Percentiles rank a stretch among this genome's conserved stretches.
phyloP scores from a whole-genome alignment of 2,888 invertebrate genomes.

The Eupithecia tripunctaria region DNA sequence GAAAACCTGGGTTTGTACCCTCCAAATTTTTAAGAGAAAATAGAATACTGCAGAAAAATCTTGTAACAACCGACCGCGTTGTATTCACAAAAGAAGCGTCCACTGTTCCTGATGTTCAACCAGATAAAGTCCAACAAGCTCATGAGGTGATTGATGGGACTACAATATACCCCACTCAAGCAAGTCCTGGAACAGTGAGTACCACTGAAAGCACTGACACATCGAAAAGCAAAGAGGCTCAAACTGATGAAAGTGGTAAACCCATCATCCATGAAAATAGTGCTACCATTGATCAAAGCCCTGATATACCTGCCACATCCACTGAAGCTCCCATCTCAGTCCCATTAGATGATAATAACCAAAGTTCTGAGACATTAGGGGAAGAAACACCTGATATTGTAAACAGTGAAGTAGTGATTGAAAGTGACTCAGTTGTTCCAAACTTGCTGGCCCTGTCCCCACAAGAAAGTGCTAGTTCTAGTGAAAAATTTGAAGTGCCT shows the following conservation, averaged over 20 bases:
- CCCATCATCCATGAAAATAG: conserved; percentile 14
- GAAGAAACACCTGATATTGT: conserved; percentile 12
- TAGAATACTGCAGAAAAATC: conserved; percentile 75
- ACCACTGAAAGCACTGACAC: conserved; percentile 36
- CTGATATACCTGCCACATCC: conserved; percentile 1
- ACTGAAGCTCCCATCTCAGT: conserved; percentile 13
- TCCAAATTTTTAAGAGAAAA: conserved; percentile 85
- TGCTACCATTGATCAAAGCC: conserved; percentile 9
- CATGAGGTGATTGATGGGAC: conserved; percentile 88
- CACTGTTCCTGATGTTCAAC: conserved; percentile 62
- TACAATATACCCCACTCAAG: conserved; percentile 79
- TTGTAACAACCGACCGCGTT: conserved; percentile 64
- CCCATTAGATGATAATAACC: conserved; percentile 12
- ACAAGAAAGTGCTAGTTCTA: conserved; percentile 46
- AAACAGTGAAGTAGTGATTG: conserved; percentile 21
- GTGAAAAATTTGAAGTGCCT: conserved; percentile 53
- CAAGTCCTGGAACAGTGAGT: conserved; percentile 43
- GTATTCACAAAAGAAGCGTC: conserved; percentile 44
- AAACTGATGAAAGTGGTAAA: conserved; percentile 19
- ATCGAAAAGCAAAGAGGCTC: conserved; percentile 8
- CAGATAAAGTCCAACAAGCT: conserved; percentile 72
- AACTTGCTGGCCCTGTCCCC: conserved; percentile 31
- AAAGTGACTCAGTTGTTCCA: conserved; percentile 31
- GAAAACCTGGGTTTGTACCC: conserved; percentile 88
- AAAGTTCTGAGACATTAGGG: conserved; percentile 9